phyloP scores from a whole-genome alignment of 2,888 invertebrate species.

The Desoria tigrina region DNA sequence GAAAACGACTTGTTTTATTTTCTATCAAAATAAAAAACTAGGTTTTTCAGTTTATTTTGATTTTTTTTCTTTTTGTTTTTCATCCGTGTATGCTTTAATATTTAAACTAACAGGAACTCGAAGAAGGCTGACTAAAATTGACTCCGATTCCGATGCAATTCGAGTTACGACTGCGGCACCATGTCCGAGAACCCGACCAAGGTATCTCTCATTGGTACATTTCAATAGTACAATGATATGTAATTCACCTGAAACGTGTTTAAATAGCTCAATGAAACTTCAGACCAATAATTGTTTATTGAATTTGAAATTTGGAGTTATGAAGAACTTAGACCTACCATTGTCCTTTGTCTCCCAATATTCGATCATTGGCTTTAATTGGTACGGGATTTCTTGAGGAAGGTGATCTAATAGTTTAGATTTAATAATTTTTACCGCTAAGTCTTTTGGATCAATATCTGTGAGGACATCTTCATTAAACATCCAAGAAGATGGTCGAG shows the following conservation, averaged over 20 bases:
- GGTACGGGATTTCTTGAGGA: constrained; percentile 84
- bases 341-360: constrained; percentile 57
- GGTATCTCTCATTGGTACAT: constrained; percentile 66
- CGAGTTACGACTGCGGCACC: constrained; percentile 69
- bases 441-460: constrained; percentile 69
- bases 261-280: not conserved
- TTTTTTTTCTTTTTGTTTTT: no score
- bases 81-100: constrained; percentile 52
- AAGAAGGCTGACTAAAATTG: constrained; percentile 68
- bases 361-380: constrained; percentile 67
- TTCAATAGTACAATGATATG: constrained; percentile 65
- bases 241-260: constrained; percentile 59
- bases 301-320: no score
- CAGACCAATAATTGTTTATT: no score
- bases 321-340: constrained; percentile 37
- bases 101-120: constrained; percentile 63
- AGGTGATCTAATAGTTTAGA: constrained; percentile 82
- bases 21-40: no score
- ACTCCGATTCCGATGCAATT: constrained; percentile 68
- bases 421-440: constrained; percentile 74
- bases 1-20: no score
- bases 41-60: no score
- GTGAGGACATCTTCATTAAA: constrained; percentile 70
- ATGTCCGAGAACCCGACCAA: constrained; percentile 68
- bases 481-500: constrained; percentile 69